These are phyloP conservation scores for Balaenoptera acutorostrata DNA, from an alignment of 2,113 vertebrate genomes.

Conservation along the genomic window DNA sequence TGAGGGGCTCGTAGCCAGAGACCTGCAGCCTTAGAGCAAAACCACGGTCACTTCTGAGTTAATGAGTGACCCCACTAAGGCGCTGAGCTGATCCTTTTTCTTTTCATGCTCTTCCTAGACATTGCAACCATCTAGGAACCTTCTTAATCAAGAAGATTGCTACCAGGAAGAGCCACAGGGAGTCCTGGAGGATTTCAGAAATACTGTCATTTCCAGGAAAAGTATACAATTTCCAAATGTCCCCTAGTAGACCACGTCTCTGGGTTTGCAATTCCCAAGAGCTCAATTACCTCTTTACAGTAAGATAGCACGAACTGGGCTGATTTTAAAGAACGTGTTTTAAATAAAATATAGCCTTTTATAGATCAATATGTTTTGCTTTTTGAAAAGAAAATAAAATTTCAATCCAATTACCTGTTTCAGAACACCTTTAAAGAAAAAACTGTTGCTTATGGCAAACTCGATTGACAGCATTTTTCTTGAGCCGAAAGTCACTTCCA, in stretches of 20 bases:
- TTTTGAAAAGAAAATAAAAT: slow-evolving; percentile 45
- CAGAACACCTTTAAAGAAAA: not conserved
- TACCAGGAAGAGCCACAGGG: not conserved
- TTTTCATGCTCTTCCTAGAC: not conserved
- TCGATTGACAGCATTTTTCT: not conserved
- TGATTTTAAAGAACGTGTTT: slow-evolving; percentile 39
- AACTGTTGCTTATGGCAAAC: not conserved
- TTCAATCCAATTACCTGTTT: slow-evolving; percentile 36
- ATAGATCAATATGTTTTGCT: slow-evolving; percentile 34
- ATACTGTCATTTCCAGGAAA: slow-evolving; percentile 22
- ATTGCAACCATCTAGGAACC: not conserved
- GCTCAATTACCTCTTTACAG: slow-evolving; percentile 24
- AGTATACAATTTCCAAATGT: not conserved
- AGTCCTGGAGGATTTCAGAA: slow-evolving; percentile 24
- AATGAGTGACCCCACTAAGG: too few relatives aligned
- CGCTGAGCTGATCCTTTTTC: not conserved
- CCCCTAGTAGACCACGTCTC: not conserved
- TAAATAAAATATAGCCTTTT: slow-evolving; percentile 27
- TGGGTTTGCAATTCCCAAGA: not conserved
- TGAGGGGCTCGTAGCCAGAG: rapidly evolving
- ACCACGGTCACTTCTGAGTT: not conserved
- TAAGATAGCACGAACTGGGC: not conserved
- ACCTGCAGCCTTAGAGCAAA: too few relatives aligned
- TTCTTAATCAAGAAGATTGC: not conserved
- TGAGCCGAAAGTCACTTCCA: slow-evolving; percentile 22